Evolutionary conservation across 2,888 invertebrate genomes (phyloP).

Genomic region (Exocentrus adspersus): DNA sequence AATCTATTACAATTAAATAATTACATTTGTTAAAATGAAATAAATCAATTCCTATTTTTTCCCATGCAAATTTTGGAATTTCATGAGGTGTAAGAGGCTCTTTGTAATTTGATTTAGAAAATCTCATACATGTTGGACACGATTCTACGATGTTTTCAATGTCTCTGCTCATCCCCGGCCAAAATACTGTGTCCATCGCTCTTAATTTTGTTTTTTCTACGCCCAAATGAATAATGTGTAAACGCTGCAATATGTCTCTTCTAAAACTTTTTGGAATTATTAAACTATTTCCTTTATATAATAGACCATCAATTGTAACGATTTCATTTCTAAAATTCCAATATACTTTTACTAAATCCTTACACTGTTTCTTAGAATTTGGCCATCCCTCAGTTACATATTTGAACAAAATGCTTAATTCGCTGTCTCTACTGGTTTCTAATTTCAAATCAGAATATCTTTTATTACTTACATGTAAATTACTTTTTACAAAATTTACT

Average conservation of each 20-base stretch:
- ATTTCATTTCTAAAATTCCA: constrained; percentile 26
- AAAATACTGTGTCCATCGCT: constrained; percentile 41
- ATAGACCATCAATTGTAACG: constrained; percentile 19
- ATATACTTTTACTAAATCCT: constrained; percentile 28
- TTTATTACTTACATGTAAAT: too few relatives aligned
- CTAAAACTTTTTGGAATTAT: constrained; percentile 32
- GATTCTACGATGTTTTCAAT: not conserved
- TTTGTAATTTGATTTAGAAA: not conserved
- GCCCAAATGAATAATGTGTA: constrained; percentile 34
- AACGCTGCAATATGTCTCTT: constrained; percentile 21
- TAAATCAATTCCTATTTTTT: not conserved
- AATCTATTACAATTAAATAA: constrained; percentile 2
- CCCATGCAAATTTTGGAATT: not conserved
- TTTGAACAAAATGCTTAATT: too few relatives aligned
- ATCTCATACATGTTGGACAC: not conserved
- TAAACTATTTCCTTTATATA: constrained; percentile 35
- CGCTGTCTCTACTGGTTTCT: too few relatives aligned
- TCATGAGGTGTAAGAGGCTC: not conserved
- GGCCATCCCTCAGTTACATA: constrained; percentile 45
- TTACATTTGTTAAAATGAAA: not conserved
- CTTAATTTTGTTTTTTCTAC: constrained; percentile 39
- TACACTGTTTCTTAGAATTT: constrained; percentile 24
- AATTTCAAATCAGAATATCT: too few relatives aligned
- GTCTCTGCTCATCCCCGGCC: constrained; percentile 41
- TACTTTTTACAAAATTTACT: too few relatives aligned